Evolutionary conservation across 2,797 vertebrate genomes (phyloP).

Genomic region (Rhinella marina): DNA sequence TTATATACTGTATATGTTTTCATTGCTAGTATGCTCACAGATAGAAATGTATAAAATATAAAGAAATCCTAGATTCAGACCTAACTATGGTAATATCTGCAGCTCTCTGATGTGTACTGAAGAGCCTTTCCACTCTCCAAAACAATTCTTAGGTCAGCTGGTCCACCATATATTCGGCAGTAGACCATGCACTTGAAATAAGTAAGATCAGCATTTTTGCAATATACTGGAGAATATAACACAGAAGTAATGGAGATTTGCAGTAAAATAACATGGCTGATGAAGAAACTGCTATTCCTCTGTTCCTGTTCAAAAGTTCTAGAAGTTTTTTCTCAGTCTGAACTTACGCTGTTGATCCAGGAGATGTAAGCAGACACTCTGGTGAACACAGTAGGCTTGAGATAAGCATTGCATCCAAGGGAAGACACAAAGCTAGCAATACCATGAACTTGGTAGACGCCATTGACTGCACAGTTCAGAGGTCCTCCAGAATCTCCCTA

Average conservation of each 20-base stretch:
- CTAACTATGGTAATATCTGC: neutral
- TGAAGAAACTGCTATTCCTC: neutral
- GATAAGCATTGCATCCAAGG: conserved; percentile 79
- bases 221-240: neutral
- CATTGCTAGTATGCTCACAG: neutral
- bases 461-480: conserved; percentile 81
- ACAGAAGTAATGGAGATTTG: neutral
- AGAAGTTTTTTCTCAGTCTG: neutral
- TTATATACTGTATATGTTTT: neutral
- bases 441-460: conserved; percentile 82
- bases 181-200: neutral
- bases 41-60: neutral
- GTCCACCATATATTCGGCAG: neutral
- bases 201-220: neutral
- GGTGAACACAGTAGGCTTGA: conserved; percentile 88
- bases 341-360: conserved; percentile 86
- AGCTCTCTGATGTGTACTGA: too few relatives aligned
- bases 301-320: neutral
- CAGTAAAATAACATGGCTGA: neutral
- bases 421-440: conserved; percentile 90
- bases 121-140: neutral
- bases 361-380: conserved; percentile 83
- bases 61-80: neutral
- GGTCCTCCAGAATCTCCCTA: conserved; percentile 92
- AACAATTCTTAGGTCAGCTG: neutral